Evolutionary conservation across 2,113 vertebrate genomes (phyloP).

Genomic region (Leuciscus idus): DNA sequence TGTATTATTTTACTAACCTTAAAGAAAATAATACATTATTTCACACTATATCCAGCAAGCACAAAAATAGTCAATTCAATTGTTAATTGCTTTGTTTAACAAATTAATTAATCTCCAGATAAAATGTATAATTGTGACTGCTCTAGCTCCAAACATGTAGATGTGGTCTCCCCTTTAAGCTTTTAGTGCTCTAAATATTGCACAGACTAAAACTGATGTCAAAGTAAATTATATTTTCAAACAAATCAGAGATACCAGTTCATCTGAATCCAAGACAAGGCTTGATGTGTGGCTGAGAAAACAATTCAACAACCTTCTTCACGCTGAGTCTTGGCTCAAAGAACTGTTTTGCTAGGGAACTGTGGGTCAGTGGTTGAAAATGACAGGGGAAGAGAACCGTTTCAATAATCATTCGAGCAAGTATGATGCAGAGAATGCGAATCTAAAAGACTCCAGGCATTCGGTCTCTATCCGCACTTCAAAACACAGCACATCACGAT

Average conservation of each 20-base stretch:
- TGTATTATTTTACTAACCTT: neutral
- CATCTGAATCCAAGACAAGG: neutral
- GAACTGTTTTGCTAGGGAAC: neutral
- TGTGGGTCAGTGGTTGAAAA: slow-evolving; percentile 34
- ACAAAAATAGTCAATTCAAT: too few relatives aligned
- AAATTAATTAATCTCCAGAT: too few relatives aligned
- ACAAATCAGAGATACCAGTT: neutral
- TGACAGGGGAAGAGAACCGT: slow-evolving; percentile 15
- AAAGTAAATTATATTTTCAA: neutral
- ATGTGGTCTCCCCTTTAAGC: neutral
- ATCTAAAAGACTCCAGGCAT: slow-evolving; percentile 22
- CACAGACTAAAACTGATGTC: neutral
- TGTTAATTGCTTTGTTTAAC: too few relatives aligned
- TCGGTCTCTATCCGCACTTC: neutral
- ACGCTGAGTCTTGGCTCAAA: slow-evolving; percentile 1
- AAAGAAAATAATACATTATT: neutral
- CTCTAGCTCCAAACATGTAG: neutral
- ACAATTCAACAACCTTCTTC: slow-evolving; percentile 5
- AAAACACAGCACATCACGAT: neutral
- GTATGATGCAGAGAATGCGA: neutral
- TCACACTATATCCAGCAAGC: neutral
- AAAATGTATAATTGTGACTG: neutral
- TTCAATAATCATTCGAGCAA: slow-evolving; percentile 3
- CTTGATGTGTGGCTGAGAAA: neutral
- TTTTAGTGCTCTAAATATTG: neutral